Base-by-base conservation (phyloP, 2,113 vertebrate species). In the Melanerpes formicivorus region DNA sequence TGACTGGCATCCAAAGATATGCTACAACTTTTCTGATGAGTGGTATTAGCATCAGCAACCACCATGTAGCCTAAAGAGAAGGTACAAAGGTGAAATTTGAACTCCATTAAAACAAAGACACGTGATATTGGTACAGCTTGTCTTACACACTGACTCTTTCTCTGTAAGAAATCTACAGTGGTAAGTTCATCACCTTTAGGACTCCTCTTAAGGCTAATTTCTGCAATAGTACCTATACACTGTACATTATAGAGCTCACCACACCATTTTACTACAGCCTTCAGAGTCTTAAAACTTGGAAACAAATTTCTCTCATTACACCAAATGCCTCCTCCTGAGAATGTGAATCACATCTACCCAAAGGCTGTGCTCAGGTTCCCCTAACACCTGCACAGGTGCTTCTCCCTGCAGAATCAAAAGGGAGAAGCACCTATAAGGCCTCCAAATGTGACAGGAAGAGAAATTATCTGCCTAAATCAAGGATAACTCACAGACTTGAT, bases 231-330 rank as follows among this genome's bases (percentile, higher is more conserved):
- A 4, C 29, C 86, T 30, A 79, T 44, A 9, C 66, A 2, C 12
- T 55, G 6, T 7, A 42, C 7, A 5, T 59, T 63, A 21, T 0
- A 72, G 54, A 11, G 0, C 14, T 79, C 56, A 69, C 9, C 15
- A 58, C 17, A 63, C 13, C 27, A 25, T 75, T 60, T 54, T 64
- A 71, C 10, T 40, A 25, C 42, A 66, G n/a, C 17, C 63, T 85
- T 69, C 59, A 21, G 37, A 59, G 16, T 27, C 59, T 55, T 55
- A 82, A 84, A 82, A 77, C 23, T 13, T 66, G 34, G 19, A 80
- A 87, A 55, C 2, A 40, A 0, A 0, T 44, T 19, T 62, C n/a
- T 59, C 27, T 27, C 32, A 0, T 54, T 54, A 59, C 32, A 26
- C 25, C 30, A 65, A 22, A 5, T 7, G 44, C 34, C 59, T 26